Conservation (phyloP, 1,140 invertebrate genomes). For the Lepidurus packardi region DNA sequence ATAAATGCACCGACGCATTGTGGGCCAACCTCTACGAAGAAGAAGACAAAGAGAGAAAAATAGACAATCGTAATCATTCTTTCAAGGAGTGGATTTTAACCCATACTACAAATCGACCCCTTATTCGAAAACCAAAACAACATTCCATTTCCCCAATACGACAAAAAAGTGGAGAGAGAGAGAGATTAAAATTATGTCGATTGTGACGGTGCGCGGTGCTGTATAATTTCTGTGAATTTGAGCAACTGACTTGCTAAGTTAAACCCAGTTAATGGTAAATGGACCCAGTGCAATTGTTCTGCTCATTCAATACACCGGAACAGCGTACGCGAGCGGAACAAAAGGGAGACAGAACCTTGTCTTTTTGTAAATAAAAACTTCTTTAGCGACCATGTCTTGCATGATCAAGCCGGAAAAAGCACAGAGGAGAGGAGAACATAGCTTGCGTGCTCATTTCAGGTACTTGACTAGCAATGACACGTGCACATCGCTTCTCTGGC, state of each 20-base stretch:
- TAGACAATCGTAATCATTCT: no score
- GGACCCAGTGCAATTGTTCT: background rate
- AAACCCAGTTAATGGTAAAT: background rate
- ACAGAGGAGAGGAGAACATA: background rate
- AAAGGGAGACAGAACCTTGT: background rate
- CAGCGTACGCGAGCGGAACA: background rate
- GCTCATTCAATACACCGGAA: slow-evolving; percentile 4
- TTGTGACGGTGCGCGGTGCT: background rate
- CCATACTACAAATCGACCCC: no score
- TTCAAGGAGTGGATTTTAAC: no score
- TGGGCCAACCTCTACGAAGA: no score
- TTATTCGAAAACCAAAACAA: no score
- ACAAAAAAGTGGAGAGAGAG: no score
- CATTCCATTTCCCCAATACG: no score
- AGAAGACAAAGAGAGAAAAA: no score
- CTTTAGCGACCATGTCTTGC: background rate
- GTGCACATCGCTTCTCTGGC: background rate
- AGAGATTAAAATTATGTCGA: no score
- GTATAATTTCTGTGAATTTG: slow-evolving; percentile 3
- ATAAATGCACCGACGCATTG: background rate
- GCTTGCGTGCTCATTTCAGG: background rate
- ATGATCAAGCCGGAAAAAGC: background rate
- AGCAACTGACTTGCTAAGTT: background rate
- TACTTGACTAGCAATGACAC: background rate
- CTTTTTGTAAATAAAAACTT: background rate